Evolutionary conservation across 2,113 vertebrate genomes (phyloP).

Genomic region (Uria aalge): DNA sequence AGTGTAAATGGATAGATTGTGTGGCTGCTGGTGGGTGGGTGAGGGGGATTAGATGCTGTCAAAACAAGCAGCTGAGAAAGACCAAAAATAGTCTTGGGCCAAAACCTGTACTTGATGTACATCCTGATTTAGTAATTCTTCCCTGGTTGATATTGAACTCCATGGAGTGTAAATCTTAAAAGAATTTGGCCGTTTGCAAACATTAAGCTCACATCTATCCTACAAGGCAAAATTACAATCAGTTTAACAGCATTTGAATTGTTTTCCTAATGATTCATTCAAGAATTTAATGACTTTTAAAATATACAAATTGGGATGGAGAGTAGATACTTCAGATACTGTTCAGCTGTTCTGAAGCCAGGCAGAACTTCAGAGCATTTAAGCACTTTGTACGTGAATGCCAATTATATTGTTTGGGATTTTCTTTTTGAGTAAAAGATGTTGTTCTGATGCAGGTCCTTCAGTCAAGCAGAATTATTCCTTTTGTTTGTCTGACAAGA

Average conservation of each 20-base stretch:
- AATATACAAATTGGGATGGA: constrained; percentile 64
- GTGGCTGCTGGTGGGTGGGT: constrained; percentile 26
- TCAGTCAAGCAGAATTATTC: neutral
- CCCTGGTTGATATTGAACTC: constrained; percentile 23
- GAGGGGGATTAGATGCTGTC: constrained; percentile 47
- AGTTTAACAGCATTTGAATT: constrained; percentile 70
- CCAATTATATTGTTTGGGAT: constrained; percentile 43
- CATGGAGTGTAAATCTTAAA: constrained; percentile 44
- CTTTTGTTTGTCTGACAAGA: neutral
- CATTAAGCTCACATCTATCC: constrained; percentile 44
- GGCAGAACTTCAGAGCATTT: constrained; percentile 47
- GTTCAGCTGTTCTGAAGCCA: constrained; percentile 57
- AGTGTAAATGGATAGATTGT: constrained; percentile 35
- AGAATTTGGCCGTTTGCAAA: constrained; percentile 47
- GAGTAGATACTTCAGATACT: constrained; percentile 51
- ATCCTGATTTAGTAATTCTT: constrained; percentile 43
- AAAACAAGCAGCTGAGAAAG: constrained; percentile 55
- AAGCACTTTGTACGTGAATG: constrained; percentile 25
- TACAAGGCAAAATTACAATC: constrained; percentile 61
- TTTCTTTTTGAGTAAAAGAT: constrained; percentile 16
- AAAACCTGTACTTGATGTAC: constrained; percentile 45
- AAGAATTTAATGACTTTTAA: constrained; percentile 69
- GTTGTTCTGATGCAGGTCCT: neutral
- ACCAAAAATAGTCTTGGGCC: constrained; percentile 49
- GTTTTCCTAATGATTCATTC: constrained; percentile 75